Evolutionary conservation across 2,888 invertebrate species (phyloP).

Genomic region (Calliphora vomitoria): DNA sequence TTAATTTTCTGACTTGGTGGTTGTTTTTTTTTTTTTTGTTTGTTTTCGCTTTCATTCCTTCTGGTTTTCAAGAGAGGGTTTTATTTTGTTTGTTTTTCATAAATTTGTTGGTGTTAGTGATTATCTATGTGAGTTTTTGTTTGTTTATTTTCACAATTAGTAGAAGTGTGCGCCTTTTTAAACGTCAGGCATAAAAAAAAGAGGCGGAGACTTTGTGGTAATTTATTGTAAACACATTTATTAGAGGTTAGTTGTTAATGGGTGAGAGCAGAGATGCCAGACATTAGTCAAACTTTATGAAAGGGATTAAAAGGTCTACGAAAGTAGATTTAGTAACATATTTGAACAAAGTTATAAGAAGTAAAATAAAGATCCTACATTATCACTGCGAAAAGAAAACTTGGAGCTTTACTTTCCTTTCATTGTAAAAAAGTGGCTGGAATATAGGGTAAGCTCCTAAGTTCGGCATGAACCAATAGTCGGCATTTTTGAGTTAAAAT

Average conservation of each 20-base stretch:
- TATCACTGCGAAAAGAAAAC: no score
- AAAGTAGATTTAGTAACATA: no score
- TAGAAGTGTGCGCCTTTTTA: conserved; percentile 42
- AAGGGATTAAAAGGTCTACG: not conserved
- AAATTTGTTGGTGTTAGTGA: conserved; percentile 75
- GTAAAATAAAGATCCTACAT: no score
- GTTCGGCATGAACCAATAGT: no score
- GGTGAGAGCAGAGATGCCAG: conserved; percentile 59
- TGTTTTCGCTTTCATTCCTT: conserved; percentile 18
- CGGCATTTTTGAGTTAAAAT: no score
- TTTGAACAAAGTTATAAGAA: no score
- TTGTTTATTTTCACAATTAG: conserved; percentile 56
- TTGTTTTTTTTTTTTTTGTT: conserved; percentile 45
- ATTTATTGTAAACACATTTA: conserved; percentile 66
- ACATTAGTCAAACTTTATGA: not conserved
- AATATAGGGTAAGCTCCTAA: no score
- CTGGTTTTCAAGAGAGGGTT: conserved; percentile 7
- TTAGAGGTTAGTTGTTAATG: conserved; percentile 55
- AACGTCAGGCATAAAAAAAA: conserved; percentile 57
- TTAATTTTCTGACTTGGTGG: conserved; percentile 59
- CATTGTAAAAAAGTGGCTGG: no score
- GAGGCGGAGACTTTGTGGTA: conserved; percentile 79
- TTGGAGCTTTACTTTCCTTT: no score
- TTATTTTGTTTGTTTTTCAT: conserved; percentile 27
- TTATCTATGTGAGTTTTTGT: conserved; percentile 79